Evolutionary conservation across 1,140 invertebrate species (phyloP).

Genomic region (Sitophilus oryzae): DNA sequence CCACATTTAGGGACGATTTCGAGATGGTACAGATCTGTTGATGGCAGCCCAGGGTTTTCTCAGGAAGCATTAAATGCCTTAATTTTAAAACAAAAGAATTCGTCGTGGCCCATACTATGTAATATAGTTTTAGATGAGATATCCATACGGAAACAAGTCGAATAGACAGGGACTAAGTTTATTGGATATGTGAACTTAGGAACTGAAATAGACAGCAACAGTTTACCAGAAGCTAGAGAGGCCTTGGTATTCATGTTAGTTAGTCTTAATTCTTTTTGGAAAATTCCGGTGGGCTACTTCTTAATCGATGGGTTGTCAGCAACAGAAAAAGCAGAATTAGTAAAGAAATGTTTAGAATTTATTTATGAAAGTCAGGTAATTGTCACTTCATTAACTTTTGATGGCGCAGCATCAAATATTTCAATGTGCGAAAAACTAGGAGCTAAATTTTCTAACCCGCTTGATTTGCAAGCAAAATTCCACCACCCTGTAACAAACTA

Average conservation of each 20-base stretch:
- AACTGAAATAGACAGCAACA: slow-evolving; percentile 19
- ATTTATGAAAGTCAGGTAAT: slow-evolving; percentile 26
- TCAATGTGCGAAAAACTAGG: slow-evolving; percentile 32
- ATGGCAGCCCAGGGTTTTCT: slow-evolving; percentile 36
- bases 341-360: slow-evolving; percentile 32
- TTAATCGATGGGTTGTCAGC: slow-evolving; percentile 31
- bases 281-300: too few species aligned
- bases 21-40: slow-evolving; percentile 36
- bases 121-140: slow-evolving; percentile 37
- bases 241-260: slow-evolving; percentile 38
- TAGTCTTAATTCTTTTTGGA: slow-evolving; percentile 33
- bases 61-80: slow-evolving; percentile 29
- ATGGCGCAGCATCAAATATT: slow-evolving; percentile 26
- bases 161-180: slow-evolving; percentile 30
- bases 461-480: slow-evolving; percentile 26
- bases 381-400: slow-evolving; percentile 33
- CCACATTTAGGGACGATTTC: slow-evolving; percentile 33
- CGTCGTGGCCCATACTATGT: slow-evolving; percentile 26
- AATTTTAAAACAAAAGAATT: slow-evolving; percentile 14
- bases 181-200: slow-evolving; percentile 35
- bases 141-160: slow-evolving; percentile 31
- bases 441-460: slow-evolving; percentile 26
- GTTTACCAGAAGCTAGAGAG: slow-evolving; percentile 31
- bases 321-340: slow-evolving; percentile 27
- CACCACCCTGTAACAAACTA: slow-evolving; percentile 11